Conservation (phyloP, 2,888 invertebrate species). For the Cerastoderma edule region DNA sequence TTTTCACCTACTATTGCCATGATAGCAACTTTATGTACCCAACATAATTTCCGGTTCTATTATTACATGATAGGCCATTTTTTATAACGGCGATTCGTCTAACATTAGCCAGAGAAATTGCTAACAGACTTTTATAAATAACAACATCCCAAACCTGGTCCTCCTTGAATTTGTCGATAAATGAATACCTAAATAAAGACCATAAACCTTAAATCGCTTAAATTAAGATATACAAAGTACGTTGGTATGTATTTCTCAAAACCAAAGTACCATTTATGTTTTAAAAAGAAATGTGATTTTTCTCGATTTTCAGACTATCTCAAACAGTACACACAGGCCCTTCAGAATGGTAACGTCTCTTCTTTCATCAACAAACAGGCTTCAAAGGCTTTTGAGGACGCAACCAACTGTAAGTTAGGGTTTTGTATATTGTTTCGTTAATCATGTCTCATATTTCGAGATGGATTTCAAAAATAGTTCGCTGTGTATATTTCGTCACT, state of each 20-base stretch:
- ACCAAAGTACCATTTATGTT: too few species aligned
- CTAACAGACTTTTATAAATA: too few species aligned
- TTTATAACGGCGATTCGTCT: too few species aligned
- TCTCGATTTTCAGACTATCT: constrained; percentile 20
- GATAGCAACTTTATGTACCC: too few species aligned
- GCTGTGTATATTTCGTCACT: not conserved
- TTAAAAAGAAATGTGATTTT: not conserved
- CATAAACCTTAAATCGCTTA: not conserved
- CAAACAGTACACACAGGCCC: constrained; percentile 21
- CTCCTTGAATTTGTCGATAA: not conserved
- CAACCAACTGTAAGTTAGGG: constrained; percentile 34
- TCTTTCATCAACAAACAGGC: constrained; percentile 42
- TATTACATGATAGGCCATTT: too few species aligned
- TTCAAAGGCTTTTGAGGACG: constrained; percentile 21
- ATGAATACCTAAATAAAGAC: not conserved
- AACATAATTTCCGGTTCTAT: too few species aligned
- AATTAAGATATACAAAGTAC: not conserved
- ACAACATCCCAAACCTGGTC: too few species aligned
- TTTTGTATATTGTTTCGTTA: not conserved
- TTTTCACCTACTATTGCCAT: too few species aligned
- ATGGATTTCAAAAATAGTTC: not conserved
- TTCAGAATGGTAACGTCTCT: constrained; percentile 17
- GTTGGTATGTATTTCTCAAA: not conserved
- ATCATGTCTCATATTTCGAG: not conserved
- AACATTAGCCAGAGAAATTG: too few species aligned